Evolutionary conservation across 2,797 vertebrate genomes (phyloP), one percentile per base, ranked within the genome.

Genomic region (Balearica regulorum): DNA sequence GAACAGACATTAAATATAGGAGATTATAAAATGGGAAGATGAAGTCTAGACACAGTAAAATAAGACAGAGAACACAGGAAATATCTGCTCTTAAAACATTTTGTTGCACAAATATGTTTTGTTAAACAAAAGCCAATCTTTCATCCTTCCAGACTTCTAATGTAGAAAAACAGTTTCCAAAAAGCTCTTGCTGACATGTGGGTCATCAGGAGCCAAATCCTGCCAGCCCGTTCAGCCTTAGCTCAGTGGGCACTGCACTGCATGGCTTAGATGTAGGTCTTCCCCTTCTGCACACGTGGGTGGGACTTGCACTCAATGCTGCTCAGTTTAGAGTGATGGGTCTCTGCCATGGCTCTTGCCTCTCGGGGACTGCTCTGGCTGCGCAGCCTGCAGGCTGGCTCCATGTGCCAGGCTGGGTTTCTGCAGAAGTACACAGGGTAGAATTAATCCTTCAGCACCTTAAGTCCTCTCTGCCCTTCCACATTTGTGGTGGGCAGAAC

Each of bases 1-100:
- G 60, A 81, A 78, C 16, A 71, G 39, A 10, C 39, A 83, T 90
- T 85, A 92, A 82, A 91, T 73, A 73, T n/a, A 66, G 53, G 9
- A 75, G 62, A 89, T 87, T 85, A 85, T 85, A 78, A 96, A 97
- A 79, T 71, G 54, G 29, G 80, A 79, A 83, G 71, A 64, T 92
- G 71, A 81, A 87, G 55, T 53, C 49, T 54, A 48, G 76, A 66
- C 49, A 78, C 28, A 43, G 31, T 82, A 80, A 95, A 90, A 83
- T 18, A 83, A n/a, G 64, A 66, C 37, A 33, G 28, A 72, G 33
- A 81, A 48, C 20, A 53, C 3, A 41, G 62, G 46, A 80, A 89
- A 83, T 60, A 69, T 5, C 41, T 43, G 44, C 49, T 69, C 9
- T 66, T 62, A 89, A 53, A 77, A 65, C 37, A 12, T 66, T 85